A percentile compares a stretch with the other conserved stretches of the same genome.
Evolutionary conservation across 2,888 invertebrate species (phyloP).

Genomic region (Ommatoiulus sabulosus): DNA sequence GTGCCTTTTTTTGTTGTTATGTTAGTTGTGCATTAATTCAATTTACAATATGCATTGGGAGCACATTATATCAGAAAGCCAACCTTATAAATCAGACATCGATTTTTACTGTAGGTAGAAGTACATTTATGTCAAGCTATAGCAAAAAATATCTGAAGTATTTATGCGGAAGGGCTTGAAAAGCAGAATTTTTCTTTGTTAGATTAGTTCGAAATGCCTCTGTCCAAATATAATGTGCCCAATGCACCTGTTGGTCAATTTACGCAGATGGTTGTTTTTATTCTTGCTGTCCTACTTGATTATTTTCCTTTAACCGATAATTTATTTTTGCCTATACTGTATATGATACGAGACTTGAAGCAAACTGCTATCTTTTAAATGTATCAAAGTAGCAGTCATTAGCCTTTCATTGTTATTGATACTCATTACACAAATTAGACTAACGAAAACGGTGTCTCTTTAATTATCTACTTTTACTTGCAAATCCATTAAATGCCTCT

Average conservation of each 20-base stretch:
- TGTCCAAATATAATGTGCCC: too few species aligned
- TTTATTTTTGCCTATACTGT: not conserved
- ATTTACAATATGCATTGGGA: too few species aligned
- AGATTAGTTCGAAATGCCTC: too few species aligned
- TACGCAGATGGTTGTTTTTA: not conserved
- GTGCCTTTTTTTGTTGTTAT: too few species aligned
- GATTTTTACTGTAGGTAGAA: too few species aligned
- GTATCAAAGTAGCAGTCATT: not conserved
- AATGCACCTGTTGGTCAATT: not conserved
- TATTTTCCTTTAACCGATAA: not conserved
- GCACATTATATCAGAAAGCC: too few species aligned
- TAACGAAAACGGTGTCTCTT: not conserved
- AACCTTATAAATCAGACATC: too few species aligned
- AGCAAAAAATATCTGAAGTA: too few species aligned
- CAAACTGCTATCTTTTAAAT: not conserved
- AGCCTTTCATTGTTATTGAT: not conserved
- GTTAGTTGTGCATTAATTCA: too few species aligned
- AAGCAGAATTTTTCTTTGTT: too few species aligned
- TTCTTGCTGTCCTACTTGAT: not conserved
- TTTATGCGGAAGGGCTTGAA: too few species aligned
- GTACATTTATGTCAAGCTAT: too few species aligned
- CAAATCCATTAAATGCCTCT: not conserved
- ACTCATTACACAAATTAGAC: not conserved
- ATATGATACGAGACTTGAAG: not conserved
- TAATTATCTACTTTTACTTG: slow-evolving; percentile 9